phyloP scores from a whole-genome alignment of 2,888 invertebrate species.

The Galeopsomyia nigrocyanea region DNA sequence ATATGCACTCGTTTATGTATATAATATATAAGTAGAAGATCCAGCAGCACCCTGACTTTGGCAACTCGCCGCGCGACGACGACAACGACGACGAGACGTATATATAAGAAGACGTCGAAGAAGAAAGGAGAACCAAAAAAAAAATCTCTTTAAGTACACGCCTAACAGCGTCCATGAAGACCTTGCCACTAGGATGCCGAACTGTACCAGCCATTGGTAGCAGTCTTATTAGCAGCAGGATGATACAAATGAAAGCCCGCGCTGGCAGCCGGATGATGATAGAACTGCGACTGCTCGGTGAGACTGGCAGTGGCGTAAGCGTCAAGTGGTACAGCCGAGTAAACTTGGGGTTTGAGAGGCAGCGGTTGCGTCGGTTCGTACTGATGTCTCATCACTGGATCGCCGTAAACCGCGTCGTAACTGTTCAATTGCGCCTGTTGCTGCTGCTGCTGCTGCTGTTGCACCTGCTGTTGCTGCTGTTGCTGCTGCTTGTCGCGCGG shows the following conservation, averaged over 20 bases:
- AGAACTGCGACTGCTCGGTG: constrained; percentile 88
- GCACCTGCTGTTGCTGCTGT: constrained; percentile 74
- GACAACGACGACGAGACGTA: too few relatives aligned
- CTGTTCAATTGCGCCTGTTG: constrained; percentile 79
- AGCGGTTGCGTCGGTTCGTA: constrained; percentile 77
- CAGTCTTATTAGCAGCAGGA: constrained; percentile 77
- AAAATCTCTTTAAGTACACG: constrained; percentile 62
- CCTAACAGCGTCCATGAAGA: constrained; percentile 47
- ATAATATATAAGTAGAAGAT: constrained; percentile 4
- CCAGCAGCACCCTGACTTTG: constrained; percentile 3
- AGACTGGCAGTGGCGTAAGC: constrained; percentile 73
- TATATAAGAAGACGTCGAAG: too few relatives aligned
- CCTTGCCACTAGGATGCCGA: constrained; percentile 78
- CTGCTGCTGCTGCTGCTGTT: constrained; percentile 72
- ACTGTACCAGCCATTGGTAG: constrained; percentile 84
- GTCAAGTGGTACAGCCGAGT: constrained; percentile 74
- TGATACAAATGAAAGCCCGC: constrained; percentile 93
- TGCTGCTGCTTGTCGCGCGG: constrained; percentile 87
- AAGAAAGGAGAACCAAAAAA: constrained; percentile 22
- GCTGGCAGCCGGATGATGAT: constrained; percentile 77
- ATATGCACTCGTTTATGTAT: constrained; percentile 18
- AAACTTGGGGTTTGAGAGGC: constrained; percentile 92
- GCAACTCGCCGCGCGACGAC: background rate
- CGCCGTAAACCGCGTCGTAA: constrained; percentile 73
- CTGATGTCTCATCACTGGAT: constrained; percentile 68